Conservation (phyloP, 2,888 invertebrate genomes). For the Xestia rhomboidea region DNA sequence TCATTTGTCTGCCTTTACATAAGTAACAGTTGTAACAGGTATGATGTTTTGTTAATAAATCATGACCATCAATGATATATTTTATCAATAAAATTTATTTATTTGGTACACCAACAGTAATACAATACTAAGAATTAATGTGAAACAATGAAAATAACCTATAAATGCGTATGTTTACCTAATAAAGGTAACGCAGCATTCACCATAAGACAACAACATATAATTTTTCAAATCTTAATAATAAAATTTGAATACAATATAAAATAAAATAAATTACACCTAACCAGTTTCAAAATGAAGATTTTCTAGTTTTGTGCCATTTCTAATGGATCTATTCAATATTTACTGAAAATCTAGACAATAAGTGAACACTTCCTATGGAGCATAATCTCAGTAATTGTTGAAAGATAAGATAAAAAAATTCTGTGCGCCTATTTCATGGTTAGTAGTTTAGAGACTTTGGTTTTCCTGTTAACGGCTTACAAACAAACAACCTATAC, state of each 20-base stretch:
- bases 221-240: no score
- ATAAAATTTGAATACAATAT: no score
- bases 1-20: background rate
- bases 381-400: slow-evolving; percentile 18
- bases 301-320: background rate
- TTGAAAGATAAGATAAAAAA: slow-evolving; percentile 31
- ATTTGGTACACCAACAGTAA: no score
- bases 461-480: background rate
- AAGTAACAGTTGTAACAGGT: background rate
- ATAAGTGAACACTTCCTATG: background rate
- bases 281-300: no score
- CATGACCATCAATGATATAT: background rate
- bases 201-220: no score
- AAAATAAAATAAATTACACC: no score
- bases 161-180: no score
- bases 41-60: background rate
- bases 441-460: no score
- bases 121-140: no score
- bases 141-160: no score
- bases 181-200: no score
- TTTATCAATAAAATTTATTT: background rate
- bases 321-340: background rate
- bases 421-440: slow-evolving; percentile 1
- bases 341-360: background rate
- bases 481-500: background rate